Conservation (phyloP, 2,888 invertebrate genomes). For the Nymphalis urticae region DNA sequence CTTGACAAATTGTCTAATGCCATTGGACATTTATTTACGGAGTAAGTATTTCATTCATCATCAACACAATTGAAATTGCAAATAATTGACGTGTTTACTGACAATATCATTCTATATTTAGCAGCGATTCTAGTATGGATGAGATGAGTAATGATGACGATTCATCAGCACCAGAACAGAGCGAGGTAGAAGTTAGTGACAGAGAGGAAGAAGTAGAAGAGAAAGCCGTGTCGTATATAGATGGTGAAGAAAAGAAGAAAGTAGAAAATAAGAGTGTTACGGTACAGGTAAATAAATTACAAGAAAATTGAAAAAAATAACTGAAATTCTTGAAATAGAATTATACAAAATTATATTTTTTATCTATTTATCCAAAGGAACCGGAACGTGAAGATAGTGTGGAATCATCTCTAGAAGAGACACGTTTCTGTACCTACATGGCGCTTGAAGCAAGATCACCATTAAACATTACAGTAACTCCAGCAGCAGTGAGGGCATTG, state of each 20-base stretch:
- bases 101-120: conserved; percentile 2
- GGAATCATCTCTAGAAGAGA: conserved; percentile 77
- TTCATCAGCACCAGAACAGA: conserved; percentile 69
- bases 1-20: conserved; percentile 87
- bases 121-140: conserved; percentile 71
- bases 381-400: conserved; percentile 73
- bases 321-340: not conserved
- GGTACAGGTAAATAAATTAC: conserved; percentile 52
- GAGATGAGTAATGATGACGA: conserved; percentile 69
- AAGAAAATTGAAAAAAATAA: not conserved
- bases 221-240: conserved; percentile 60
- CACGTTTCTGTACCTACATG: conserved; percentile 83
- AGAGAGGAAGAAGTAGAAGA: conserved; percentile 52
- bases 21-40: conserved; percentile 89
- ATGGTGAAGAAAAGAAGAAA: conserved; percentile 58
- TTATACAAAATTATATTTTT: too few relatives aligned
- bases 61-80: not conserved
- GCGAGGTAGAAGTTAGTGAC: conserved; percentile 54
- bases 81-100: too few relatives aligned
- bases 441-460: conserved; percentile 85
- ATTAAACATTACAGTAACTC: conserved; percentile 86
- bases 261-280: conserved; percentile 65
- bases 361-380: conserved; percentile 49
- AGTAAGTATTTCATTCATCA: conserved; percentile 66
- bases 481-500: conserved; percentile 83